These are phyloP conservation scores for Polietes domitor DNA, from an alignment of 2,888 invertebrate genomes.

Conservation along the genomic window DNA sequence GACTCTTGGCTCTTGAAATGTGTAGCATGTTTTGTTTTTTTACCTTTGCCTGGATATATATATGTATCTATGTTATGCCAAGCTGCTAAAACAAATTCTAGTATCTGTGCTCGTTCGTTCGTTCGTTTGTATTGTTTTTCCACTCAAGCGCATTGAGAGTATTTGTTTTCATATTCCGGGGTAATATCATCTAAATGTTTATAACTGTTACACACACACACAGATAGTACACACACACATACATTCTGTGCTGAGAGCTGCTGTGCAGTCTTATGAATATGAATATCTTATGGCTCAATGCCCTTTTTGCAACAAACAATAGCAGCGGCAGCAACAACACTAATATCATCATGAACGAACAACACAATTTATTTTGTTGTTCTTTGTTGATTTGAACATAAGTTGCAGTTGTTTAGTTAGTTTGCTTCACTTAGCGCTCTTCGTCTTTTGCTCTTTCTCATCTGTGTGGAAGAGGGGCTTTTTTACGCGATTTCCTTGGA, in stretches of 20 bases:
- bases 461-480: neutral
- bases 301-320: conserved; percentile 36
- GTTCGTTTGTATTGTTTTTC: neutral
- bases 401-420: conserved; percentile 6
- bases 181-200: conserved; percentile 34
- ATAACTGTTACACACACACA: conserved; percentile 27
- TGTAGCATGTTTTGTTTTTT: no score
- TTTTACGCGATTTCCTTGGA: neutral
- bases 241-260: no score
- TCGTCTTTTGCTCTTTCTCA: neutral
- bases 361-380: conserved; percentile 34
- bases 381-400: conserved; percentile 29
- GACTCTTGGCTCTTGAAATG: no score
- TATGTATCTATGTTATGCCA: no score
- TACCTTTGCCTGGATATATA: no score
- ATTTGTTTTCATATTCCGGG: conserved; percentile 31
- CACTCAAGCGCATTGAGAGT: neutral
- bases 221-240: neutral
- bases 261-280: neutral
- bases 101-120: neutral
- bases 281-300: conserved; percentile 53
- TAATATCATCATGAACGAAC: neutral
- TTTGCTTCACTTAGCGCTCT: neutral
- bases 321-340: neutral
- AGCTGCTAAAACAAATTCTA: neutral